Base-by-base conservation (phyloP, 2,797 vertebrate species). In the Zalophus californianus region DNA sequence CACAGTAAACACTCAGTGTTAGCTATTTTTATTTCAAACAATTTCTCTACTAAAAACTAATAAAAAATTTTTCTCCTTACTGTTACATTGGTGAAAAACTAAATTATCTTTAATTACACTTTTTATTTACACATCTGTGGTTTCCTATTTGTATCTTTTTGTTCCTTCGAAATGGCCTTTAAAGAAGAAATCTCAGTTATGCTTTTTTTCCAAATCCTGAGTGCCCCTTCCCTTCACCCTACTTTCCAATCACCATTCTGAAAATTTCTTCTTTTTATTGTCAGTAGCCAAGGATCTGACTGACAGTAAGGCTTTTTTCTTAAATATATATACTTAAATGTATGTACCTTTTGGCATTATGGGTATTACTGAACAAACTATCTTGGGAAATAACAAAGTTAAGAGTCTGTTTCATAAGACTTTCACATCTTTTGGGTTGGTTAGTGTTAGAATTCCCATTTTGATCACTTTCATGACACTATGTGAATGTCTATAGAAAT, bases 11-110 rank as follows among this genome's bases (percentile, higher is more conserved):
- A 60, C 10, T 66, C 38, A 14, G 1, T 91, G 12, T 72, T 70
- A 75, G 50, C 21, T 68, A 68, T 66, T 64, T 73, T 73, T 58
- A 91, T 38, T 68, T 96, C 52, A 91, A 70, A 91, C 58, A 77
- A 87, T 35, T 88, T 77, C 35, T 38, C 38, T 44, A 60, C 16
- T 23, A 21, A 78, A 66, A 70, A 64, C 66, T 75, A 72, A 82
- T 15, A 25, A 38, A 50, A 72, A 72, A 48, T 0, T 60, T 89
- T 48, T 79, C 54, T 64, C 72, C 75, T 77, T 73, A 50, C 20
- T 64, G 27, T 78, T 62, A 38, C 25, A 62, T 32, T 25, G 0
- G 4, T 75, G 7, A 75, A 62, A 8, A 83, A 52, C 18, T 58
- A 41, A 79, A 50, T 50, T 91, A 84, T 21, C 29, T 88, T 68